A percentile compares a stretch with the other conserved stretches of the same genome.
Conservation (phyloP, 2,113 vertebrate genomes). For the Neodontobutis hainanensis region DNA sequence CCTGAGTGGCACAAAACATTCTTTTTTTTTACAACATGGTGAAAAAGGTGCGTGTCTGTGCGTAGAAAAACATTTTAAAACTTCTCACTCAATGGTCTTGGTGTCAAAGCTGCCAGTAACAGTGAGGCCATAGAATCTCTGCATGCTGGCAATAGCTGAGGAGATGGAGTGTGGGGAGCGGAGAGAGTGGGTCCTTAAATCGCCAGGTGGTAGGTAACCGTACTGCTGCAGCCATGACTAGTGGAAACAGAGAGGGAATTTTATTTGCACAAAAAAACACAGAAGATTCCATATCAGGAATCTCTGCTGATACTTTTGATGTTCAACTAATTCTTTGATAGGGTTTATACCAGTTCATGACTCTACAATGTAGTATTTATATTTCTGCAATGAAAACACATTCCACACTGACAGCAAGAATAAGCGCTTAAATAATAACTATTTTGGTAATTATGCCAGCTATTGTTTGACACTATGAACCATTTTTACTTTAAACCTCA, state of each 20-base stretch:
- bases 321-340: background rate
- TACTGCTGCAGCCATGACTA: constrained; percentile 93
- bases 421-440: constrained; percentile 25
- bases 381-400: constrained; percentile 44
- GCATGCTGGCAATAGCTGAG: constrained; percentile 88
- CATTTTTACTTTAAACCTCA: background rate
- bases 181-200: constrained; percentile 85
- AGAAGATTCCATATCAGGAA: background rate
- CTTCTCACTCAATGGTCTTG: constrained; percentile 82
- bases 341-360: background rate
- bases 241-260: constrained; percentile 14
- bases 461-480: constrained; percentile 3
- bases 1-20: constrained; percentile 66
- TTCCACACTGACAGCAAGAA: constrained; percentile 49
- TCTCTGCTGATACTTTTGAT: constrained; percentile 7
- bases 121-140: constrained; percentile 87
- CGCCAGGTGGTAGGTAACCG: constrained; percentile 91
- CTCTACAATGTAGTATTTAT: constrained; percentile 34
- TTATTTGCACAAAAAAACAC: background rate
- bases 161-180: constrained; percentile 86
- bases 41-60: background rate
- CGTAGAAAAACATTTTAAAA: background rate
- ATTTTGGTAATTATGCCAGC: constrained; percentile 40
- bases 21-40: background rate
- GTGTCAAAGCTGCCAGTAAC: constrained; percentile 82